Evolutionary conservation across 2,797 vertebrate species (phyloP).

Genomic region (Pelochelys cantorii): DNA sequence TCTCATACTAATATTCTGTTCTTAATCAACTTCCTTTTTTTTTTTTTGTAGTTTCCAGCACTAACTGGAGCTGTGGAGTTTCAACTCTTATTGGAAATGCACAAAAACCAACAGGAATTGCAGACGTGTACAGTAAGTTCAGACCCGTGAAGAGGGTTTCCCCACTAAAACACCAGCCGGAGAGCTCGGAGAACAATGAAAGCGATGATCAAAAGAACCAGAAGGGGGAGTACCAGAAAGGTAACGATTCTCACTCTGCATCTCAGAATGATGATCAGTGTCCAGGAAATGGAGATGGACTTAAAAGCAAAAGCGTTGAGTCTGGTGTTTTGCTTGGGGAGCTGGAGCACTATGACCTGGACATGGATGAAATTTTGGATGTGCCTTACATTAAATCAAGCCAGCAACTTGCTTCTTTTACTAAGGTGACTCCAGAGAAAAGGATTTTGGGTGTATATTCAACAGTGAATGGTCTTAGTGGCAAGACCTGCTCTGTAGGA

Average conservation of each 20-base stretch:
- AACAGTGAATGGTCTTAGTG: constrained; percentile 81
- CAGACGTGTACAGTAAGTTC: constrained; percentile 96
- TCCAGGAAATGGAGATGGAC: constrained; percentile 73
- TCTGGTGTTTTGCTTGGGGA: constrained; percentile 86
- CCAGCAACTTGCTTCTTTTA: constrained; percentile 90
- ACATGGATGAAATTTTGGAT: constrained; percentile 99
- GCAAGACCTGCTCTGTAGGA: constrained; percentile 80
- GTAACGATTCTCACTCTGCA: constrained; percentile 74
- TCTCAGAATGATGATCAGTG: constrained; percentile 66
- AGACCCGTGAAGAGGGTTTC: constrained; percentile 96
- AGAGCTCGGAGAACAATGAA: constrained; percentile 88
- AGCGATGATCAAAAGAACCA: constrained; percentile 86
- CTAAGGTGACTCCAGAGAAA: constrained; percentile 88
- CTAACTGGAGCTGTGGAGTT: constrained; percentile 91
- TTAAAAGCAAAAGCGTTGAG: constrained; percentile 77
- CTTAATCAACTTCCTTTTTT: constrained; percentile 39
- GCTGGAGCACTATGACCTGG: constrained; percentile 97
- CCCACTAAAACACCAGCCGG: constrained; percentile 96
- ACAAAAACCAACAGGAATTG: constrained; percentile 92
- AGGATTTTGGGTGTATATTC: constrained; percentile 82
- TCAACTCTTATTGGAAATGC: constrained; percentile 85
- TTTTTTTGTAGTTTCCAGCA: constrained; percentile 86
- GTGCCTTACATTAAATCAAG: constrained; percentile 98
- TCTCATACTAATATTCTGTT: not conserved
- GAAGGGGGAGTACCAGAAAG: constrained; percentile 84